Percentiles rank a stretch among this genome's conserved stretches.
Conservation (phyloP, 2,797 vertebrate species). For the Peromyscus nudipes region DNA sequence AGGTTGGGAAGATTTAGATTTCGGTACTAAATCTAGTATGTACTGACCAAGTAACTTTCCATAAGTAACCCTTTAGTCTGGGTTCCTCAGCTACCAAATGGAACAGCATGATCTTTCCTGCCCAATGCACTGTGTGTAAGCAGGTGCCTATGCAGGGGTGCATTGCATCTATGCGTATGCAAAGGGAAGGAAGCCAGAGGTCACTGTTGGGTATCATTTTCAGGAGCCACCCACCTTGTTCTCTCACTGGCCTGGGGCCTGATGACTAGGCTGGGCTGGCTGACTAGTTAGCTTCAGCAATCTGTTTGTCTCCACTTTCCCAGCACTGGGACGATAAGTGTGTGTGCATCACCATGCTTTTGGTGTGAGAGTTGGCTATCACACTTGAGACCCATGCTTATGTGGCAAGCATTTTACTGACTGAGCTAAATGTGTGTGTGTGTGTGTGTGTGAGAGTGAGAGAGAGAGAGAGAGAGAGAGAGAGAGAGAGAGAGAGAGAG, state of each 20-base stretch:
- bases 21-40: background rate
- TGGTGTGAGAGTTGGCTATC: background rate
- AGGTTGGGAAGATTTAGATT: background rate
- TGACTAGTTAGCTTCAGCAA: too few relatives aligned
- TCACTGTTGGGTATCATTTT: background rate
- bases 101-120: background rate
- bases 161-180: background rate
- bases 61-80: background rate
- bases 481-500: background rate
- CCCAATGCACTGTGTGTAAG: too few relatives aligned
- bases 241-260: background rate
- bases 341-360: background rate
- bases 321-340: background rate
- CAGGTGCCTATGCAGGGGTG: too few relatives aligned
- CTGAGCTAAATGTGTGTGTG: background rate
- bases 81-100: background rate
- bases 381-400: background rate
- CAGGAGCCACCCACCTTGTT: background rate
- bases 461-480: background rate
- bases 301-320: background rate
- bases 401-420: background rate
- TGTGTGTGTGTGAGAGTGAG: too few relatives aligned
- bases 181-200: background rate
- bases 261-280: background rate
- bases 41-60: background rate